Evolutionary conservation across 2,888 invertebrate genomes (phyloP), one percentile per base, ranked within the genome.

Genomic region (Lithophane socia): DNA sequence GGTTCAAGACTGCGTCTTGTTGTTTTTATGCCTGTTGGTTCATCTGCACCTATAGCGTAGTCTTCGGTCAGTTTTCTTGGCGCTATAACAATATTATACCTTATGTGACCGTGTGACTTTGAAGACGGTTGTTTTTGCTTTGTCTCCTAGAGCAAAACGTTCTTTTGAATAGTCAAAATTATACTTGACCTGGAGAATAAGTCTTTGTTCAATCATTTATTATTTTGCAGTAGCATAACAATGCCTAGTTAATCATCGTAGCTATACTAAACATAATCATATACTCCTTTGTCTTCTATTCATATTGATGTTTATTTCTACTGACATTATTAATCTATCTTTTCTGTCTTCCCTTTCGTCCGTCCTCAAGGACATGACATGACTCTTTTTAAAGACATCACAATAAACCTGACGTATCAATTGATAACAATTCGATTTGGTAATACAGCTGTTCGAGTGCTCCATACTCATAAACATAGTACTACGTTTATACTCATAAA

Each of bases 361-460:
- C 54, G 42, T 18, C 8, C 10, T 58, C 18, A 44, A 65, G 42
- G 69, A 44, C 58, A 63, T 58, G 9, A 37, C 47, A 52, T 49
- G 10, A 66, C 58, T 70, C 13, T 64, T 65, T 54, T 24, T 54
- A 18, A 29, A 61, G 24, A 12, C 13, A 58, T 58, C 8, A 10
- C 37, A 67, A 71, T 56, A 54, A 54, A 66, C 52, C 18, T 61
- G n/a, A 58, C 54, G 24, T 44, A n/a, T 24, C 37, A 5, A 58
- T 67, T 67, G 21, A 73, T 21, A 42, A 52, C 58, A 47, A 74
- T 84, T 65, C 29, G 72, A 29, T 79, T 52, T 47, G 65, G 18
- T 67, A 16, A 66, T n/a, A 69, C 79, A 69, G 60, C 61, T 80
- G 83, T 42, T 56, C 12, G 18, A 21, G 21, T 44, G 52, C 18